These are phyloP conservation scores for Etheostoma nigrum DNA, from an alignment of 2,797 vertebrate species.

Conservation along the genomic window DNA sequence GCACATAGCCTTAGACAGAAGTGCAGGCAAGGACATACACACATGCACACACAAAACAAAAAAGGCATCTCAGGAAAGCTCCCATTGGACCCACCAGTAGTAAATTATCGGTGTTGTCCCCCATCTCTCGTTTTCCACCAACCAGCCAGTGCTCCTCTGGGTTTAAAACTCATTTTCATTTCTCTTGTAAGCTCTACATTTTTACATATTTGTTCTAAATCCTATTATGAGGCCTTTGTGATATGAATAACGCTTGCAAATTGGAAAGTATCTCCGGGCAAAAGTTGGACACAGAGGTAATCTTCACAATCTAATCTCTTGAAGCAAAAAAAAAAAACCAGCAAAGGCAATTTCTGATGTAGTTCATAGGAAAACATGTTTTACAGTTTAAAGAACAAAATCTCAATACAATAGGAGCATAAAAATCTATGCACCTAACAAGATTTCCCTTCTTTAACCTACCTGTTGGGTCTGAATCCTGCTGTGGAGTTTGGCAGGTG, in stretches of 20 bases:
- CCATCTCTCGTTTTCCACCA: conserved; percentile 69
- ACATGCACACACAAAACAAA: conserved; percentile 38
- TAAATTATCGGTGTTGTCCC: conserved; percentile 76
- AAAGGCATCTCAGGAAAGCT: conserved; percentile 58
- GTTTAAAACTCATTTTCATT: conserved; percentile 84
- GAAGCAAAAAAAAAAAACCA: conserved; percentile 62
- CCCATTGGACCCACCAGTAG: conserved; percentile 64
- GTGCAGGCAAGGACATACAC: conserved; percentile 4
- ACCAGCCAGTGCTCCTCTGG: conserved; percentile 77
- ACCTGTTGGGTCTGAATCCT: conserved; percentile 63
- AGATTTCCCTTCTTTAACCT: conserved; percentile 24
- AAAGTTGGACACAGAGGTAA: conserved; percentile 83
- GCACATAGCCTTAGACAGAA: conserved; percentile 14
- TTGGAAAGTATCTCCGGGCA: conserved; percentile 81
- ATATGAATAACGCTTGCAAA: conserved; percentile 82
- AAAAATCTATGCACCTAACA: conserved; percentile 28
- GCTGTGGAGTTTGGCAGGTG: conserved; percentile 14
- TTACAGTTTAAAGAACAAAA: conserved; percentile 31
- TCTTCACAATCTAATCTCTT: conserved; percentile 79
- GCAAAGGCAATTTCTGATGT: conserved; percentile 51
- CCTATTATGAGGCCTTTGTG: conserved; percentile 83
- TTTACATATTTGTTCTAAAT: conserved; percentile 85
- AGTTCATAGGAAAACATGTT: conserved; percentile 60
- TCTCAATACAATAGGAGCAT: conserved; percentile 20
- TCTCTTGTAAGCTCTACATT: conserved; percentile 79